Conservation (phyloP, 2,888 invertebrate genomes). For the Perdita meconis region DNA sequence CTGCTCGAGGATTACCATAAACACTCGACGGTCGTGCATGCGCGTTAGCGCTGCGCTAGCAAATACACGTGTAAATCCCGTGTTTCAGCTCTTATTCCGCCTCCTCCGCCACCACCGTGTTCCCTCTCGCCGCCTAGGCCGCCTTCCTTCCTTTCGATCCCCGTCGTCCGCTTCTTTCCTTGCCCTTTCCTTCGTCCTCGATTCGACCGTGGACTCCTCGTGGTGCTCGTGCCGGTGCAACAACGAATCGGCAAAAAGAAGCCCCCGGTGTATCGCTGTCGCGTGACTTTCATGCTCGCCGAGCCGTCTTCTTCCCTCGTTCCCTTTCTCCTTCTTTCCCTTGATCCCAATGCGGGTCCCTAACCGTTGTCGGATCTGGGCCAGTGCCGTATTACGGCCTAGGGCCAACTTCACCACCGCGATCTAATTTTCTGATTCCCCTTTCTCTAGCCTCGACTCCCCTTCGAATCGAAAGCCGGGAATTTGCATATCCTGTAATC, state of each 20-base stretch:
- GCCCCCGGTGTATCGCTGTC: slow-evolving; percentile 65
- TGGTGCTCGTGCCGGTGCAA: slow-evolving; percentile 56
- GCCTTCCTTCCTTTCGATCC: slow-evolving; percentile 19
- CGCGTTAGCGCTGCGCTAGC: slow-evolving; percentile 69
- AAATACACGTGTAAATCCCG: slow-evolving; percentile 80
- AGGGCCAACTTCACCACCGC: background rate
- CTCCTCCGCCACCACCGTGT: slow-evolving; percentile 44
- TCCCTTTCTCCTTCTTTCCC: slow-evolving; percentile 28
- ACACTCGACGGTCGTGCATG: slow-evolving; percentile 74
- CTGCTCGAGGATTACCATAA: slow-evolving; percentile 78
- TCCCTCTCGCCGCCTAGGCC: slow-evolving; percentile 16
- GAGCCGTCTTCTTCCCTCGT: slow-evolving; percentile 31
- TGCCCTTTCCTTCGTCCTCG: slow-evolving; percentile 47
- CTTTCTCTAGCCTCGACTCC: background rate
- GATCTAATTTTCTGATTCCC: background rate
- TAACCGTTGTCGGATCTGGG: slow-evolving; percentile 27
- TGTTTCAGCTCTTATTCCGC: slow-evolving; percentile 78
- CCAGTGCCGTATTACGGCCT: slow-evolving; percentile 47
- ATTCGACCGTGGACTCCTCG: slow-evolving; percentile 39
- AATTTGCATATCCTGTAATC: background rate
- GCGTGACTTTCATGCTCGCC: slow-evolving; percentile 75
- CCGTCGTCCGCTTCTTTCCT: slow-evolving; percentile 24
- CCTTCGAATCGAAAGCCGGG: background rate
- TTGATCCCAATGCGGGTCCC: background rate
- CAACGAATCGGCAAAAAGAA: slow-evolving; percentile 72